Evolutionary conservation across 2,888 invertebrate species (phyloP).

Genomic region (Agrochola lota): DNA sequence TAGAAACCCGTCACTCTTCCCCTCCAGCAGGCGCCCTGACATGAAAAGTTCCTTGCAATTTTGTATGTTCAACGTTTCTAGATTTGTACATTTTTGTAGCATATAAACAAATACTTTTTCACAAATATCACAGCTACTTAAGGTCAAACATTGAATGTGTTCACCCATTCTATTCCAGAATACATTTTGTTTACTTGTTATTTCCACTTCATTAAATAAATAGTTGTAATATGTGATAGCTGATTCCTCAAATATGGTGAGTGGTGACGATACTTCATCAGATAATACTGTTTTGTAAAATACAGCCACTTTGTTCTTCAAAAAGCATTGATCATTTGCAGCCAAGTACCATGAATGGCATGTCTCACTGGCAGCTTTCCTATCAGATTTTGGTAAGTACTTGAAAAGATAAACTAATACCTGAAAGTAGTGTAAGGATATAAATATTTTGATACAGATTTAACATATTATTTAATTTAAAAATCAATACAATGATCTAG

Average conservation of each 20-base stretch:
- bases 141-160: slow-evolving; percentile 88
- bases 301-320: slow-evolving; percentile 88
- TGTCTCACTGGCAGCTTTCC: slow-evolving; percentile 92
- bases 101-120: slow-evolving; percentile 92
- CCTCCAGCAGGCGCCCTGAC: slow-evolving; percentile 93
- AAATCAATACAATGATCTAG: slow-evolving; percentile 2
- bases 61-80: slow-evolving; percentile 91
- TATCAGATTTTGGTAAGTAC: slow-evolving; percentile 92
- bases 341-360: slow-evolving; percentile 93
- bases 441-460: background rate
- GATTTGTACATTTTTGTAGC: slow-evolving; percentile 89
- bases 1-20: slow-evolving; percentile 89
- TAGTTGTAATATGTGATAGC: slow-evolving; percentile 86
- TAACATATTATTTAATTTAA: background rate
- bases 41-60: slow-evolving; percentile 93
- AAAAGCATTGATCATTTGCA: slow-evolving; percentile 91
- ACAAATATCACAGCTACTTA: slow-evolving; percentile 91
- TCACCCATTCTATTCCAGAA: slow-evolving; percentile 91
- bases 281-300: slow-evolving; percentile 85
- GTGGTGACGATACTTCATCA: slow-evolving; percentile 82
- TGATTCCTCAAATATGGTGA: slow-evolving; percentile 84
- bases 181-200: slow-evolving; percentile 85
- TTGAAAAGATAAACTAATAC: slow-evolving; percentile 92
- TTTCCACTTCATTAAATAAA: slow-evolving; percentile 90
- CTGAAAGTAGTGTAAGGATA: slow-evolving; percentile 78